Conservation (phyloP, 2,888 invertebrate genomes). For the Byasa hedistus region DNA sequence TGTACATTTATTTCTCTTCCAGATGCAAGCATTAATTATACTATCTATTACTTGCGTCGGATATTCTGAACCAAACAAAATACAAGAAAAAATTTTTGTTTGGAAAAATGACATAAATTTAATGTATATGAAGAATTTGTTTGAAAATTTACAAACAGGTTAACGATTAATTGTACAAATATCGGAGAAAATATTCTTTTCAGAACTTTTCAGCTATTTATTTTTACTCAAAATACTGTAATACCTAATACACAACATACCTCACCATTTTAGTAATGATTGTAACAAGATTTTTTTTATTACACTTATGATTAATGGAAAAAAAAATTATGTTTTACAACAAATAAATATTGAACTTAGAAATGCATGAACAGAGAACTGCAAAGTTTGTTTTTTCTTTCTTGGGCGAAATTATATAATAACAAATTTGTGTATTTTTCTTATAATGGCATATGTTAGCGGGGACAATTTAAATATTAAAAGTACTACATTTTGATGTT, state of each 20-base stretch:
- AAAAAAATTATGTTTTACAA: too few relatives aligned
- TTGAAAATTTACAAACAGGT: constrained; percentile 55
- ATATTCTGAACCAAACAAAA: constrained; percentile 42
- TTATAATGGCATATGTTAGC: too few relatives aligned
- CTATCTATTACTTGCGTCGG: constrained; percentile 48
- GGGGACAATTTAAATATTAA: too few relatives aligned
- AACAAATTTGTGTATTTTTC: too few relatives aligned
- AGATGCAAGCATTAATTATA: constrained; percentile 56
- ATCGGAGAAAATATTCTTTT: background rate
- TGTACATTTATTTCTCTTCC: constrained; percentile 4
- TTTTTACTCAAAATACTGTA: too few relatives aligned
- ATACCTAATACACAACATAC: too few relatives aligned
- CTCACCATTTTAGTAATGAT: too few relatives aligned
- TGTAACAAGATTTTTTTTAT: too few relatives aligned
- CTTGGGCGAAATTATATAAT: background rate
- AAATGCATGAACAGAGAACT: too few relatives aligned
- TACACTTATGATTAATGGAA: too few relatives aligned
- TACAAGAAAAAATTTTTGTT: constrained; percentile 45
- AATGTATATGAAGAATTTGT: constrained; percentile 52
- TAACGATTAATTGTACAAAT: constrained; percentile 2
- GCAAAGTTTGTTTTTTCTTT: too few relatives aligned
- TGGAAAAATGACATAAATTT: constrained; percentile 53
- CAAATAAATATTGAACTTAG: too few relatives aligned
- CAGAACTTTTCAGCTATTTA: background rate
- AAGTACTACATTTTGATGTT: constrained; percentile 6